These are phyloP conservation scores for Glandiceps talaboti DNA, from an alignment of 53 echinoderm and acorn worm genomes.

Conservation along the genomic window DNA sequence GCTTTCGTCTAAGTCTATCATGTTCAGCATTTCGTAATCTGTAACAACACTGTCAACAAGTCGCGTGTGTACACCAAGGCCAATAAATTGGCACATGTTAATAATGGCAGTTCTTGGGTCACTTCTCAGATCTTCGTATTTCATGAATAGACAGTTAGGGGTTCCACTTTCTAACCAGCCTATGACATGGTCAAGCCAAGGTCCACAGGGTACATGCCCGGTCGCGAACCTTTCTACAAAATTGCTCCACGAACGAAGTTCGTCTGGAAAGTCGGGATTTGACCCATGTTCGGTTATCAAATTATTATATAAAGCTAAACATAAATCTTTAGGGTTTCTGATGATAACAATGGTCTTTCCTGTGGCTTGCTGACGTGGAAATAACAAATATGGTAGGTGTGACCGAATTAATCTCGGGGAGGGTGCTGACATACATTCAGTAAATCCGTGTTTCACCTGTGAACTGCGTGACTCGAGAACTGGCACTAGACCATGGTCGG, in stretches of 20 bases:
- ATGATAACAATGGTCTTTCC: background rate
- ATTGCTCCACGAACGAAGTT: background rate
- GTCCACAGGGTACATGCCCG: background rate
- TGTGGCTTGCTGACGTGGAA: background rate
- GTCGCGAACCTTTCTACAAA: background rate
- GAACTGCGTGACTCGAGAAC: background rate
- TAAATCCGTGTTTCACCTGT: background rate
- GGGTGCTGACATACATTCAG: background rate
- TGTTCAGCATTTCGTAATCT: background rate
- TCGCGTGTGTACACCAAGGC: background rate
- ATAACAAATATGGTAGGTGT: background rate
- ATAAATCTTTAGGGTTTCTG: background rate
- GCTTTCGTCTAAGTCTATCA: background rate
- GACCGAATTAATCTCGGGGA: background rate
- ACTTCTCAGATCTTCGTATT: background rate
- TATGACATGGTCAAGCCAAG: background rate
- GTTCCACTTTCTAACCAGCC: background rate
- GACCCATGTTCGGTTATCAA: background rate
- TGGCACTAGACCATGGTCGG: background rate
- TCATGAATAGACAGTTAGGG: background rate
- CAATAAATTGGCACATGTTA: background rate
- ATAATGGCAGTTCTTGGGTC: background rate
- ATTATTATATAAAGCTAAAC: background rate
- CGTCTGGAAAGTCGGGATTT: background rate
- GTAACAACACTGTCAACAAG: background rate